Evolutionary conservation across 2,797 vertebrate genomes (phyloP).

Genomic region (Fratercula arctica): DNA sequence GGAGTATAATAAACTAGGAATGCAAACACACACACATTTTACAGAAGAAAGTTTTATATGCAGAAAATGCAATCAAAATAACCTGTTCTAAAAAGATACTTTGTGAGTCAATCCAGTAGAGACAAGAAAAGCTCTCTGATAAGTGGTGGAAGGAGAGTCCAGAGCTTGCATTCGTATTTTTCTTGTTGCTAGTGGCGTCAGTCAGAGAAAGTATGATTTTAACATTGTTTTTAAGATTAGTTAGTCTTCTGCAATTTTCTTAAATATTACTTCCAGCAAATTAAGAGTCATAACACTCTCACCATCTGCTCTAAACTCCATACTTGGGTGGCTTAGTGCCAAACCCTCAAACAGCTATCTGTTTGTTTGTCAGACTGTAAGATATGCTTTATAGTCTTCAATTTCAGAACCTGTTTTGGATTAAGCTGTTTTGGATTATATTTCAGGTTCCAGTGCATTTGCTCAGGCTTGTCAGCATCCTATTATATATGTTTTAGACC

Average conservation of each 20-base stretch:
- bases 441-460: background rate
- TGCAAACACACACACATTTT: background rate
- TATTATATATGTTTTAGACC: background rate
- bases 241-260: background rate
- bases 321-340: background rate
- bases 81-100: background rate
- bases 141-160: background rate
- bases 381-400: background rate
- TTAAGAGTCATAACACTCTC: background rate
- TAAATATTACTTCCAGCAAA: background rate
- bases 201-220: background rate
- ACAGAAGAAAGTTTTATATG: background rate
- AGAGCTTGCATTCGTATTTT: background rate
- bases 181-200: background rate
- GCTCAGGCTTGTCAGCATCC: background rate
- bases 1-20: background rate
- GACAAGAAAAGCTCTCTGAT: background rate
- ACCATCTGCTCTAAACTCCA: background rate
- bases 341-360: background rate
- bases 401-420: background rate
- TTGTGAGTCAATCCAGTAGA: background rate
- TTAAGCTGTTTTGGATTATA: background rate
- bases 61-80: slow-evolving; percentile 9
- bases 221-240: background rate
- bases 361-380: background rate